Base-by-base conservation (phyloP, 2,888 invertebrate species). In the Thyatira batis region DNA sequence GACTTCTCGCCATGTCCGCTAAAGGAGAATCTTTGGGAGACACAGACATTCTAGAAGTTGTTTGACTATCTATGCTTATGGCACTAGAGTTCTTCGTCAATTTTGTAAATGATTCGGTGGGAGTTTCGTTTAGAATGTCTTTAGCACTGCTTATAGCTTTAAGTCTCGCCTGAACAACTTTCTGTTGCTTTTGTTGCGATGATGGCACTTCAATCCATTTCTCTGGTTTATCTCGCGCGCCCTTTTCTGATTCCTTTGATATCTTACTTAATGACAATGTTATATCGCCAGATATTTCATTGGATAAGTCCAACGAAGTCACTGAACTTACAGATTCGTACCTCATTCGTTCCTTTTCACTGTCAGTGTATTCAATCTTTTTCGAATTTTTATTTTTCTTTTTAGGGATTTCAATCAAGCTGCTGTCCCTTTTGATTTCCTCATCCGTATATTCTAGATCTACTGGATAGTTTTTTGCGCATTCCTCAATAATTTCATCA, bases 401-500 rank as follows among this genome's bases (percentile, higher is more conserved):
- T 63, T 89, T 73, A 54, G 64, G 58, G 56, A 83, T 70, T 48
- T 89, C 89, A 17, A 77, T 51, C 1, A 84, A 58, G 52, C 82
- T 82, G 54, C 92, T 87, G 51, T 93, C 90, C 65, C 77, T 91
- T 51, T 89, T 91, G 20, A 93, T 74, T 50, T 94, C 93, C 27
- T 94, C 92, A 28, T 88, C 89, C 2, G 90, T 87, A 33, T 92
- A 68, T 9, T 92, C 85, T 45, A 94, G 69, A 55, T 92, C 88
- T 1, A 93, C 80, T 0, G 93, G 92, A 62, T 75, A 81, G 21
- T 61, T 78, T 53, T 82, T 85, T 11, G 82, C 83, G 13, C 85
- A 85, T 49, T 89, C 87, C 30, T 87, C 76, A 28, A 94, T 86
- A 0, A 78, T 72, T 57, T 94, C 94, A 73, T 95, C 95, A 3